Evolutionary conservation across 2,113 vertebrate species (phyloP).

Genomic region (Pandion haliaetus): DNA sequence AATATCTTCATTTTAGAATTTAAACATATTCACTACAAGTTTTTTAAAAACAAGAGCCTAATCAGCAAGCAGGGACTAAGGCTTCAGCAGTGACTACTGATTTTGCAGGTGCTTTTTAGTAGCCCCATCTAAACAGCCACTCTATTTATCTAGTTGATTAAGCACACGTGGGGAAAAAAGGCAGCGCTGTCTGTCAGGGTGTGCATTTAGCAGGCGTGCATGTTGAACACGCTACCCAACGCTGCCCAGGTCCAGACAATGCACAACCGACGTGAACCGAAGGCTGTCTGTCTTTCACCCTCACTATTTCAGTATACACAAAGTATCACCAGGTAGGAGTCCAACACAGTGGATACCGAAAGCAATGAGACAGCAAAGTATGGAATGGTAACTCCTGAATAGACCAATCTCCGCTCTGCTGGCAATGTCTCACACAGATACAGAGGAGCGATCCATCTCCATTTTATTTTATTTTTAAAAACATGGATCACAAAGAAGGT

Average conservation of each 20-base stretch:
- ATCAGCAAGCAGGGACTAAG: not conserved
- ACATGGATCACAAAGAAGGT: not conserved
- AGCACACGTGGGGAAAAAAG: not conserved
- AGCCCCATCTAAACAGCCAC: not conserved
- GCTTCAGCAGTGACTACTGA: conserved; percentile 26
- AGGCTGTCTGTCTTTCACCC: not conserved
- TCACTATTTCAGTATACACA: accelerated
- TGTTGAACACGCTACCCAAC: accelerated
- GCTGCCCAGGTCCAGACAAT: not conserved
- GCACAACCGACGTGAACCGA: accelerated
- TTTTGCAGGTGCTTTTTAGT: conserved; percentile 28
- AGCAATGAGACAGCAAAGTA: not conserved
- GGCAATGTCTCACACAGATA: not conserved
- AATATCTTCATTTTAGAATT: conserved; percentile 13
- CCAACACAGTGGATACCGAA: accelerated
- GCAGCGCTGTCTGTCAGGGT: not conserved
- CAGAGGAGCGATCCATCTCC: accelerated
- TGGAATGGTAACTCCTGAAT: accelerated
- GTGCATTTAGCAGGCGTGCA: not conserved
- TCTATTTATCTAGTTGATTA: not conserved
- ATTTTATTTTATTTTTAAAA: not conserved
- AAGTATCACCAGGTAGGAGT: not conserved
- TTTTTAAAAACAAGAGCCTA: conserved; percentile 33
- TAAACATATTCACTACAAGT: not conserved
- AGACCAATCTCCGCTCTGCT: not conserved